phyloP scores from a whole-genome alignment of 1,140 invertebrate species.

The Vanessa atalanta region DNA sequence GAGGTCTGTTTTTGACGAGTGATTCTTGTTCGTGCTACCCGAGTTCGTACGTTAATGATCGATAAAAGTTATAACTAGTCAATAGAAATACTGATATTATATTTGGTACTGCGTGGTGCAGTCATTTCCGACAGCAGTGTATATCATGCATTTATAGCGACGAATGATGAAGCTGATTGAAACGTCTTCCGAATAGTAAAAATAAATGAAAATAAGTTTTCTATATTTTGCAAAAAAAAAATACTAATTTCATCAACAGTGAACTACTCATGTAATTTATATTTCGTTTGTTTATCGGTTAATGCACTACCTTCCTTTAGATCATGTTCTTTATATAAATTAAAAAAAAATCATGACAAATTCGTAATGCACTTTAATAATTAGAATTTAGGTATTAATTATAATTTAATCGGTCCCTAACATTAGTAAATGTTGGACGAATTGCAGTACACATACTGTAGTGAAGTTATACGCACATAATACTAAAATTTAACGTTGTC shows the following conservation, averaged over 20 bases:
- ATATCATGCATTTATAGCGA: constrained; percentile 17
- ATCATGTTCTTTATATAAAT: too few relatives aligned
- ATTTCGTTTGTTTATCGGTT: too few relatives aligned
- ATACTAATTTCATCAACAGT: too few relatives aligned
- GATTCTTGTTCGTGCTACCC: constrained; percentile 7
- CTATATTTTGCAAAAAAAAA: too few relatives aligned
- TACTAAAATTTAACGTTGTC: not conserved
- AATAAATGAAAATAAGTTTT: too few relatives aligned
- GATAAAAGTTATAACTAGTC: constrained; percentile 18
- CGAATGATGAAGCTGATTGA: not conserved
- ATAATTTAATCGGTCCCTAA: not conserved
- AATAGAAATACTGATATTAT: constrained; percentile 18
- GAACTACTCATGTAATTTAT: too few relatives aligned
- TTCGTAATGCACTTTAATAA: constrained; percentile 10
- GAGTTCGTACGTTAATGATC: not conserved
- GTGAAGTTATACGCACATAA: constrained; percentile 11
- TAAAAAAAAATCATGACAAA: not conserved
- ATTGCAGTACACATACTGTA: not conserved
- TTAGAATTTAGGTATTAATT: not conserved
- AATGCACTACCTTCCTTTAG: too few relatives aligned
- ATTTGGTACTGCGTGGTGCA: constrained; percentile 1
- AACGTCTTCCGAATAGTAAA: not conserved
- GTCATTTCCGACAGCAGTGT: not conserved
- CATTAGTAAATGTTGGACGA: constrained; percentile 1
- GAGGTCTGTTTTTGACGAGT: not conserved